Conservation (phyloP, 2,113 vertebrate genomes). For the Perca schrenkii region DNA sequence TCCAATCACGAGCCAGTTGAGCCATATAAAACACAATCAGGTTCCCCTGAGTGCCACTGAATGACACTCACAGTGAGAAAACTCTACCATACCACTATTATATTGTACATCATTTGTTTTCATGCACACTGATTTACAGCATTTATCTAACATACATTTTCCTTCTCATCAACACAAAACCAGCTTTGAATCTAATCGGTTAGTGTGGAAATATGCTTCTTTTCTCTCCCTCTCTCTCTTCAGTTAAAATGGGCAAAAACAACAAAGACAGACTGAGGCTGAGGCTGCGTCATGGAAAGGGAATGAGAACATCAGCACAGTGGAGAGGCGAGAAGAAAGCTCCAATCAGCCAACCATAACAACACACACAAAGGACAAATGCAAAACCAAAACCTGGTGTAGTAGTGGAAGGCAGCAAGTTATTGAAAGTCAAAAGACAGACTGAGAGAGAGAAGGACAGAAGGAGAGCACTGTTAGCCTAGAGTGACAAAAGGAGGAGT, state of each 20-base stretch:
- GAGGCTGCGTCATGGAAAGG: background rate
- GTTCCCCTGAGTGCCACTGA: background rate
- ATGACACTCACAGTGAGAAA: background rate
- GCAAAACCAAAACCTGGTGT: slow-evolving; percentile 7
- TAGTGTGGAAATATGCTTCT: background rate
- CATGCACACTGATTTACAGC: slow-evolving; percentile 1
- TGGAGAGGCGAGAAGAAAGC: background rate
- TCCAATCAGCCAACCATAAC: background rate
- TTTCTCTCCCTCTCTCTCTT: background rate
- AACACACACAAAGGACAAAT: slow-evolving; percentile 13
- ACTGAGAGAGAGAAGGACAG: slow-evolving; percentile 46
- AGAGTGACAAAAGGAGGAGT: slow-evolving; percentile 69
- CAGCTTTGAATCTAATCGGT: background rate
- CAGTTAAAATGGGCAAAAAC: background rate
- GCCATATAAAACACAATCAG: slow-evolving; percentile 26
- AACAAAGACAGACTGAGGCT: slow-evolving; percentile 1
- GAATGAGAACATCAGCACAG: slow-evolving; percentile 20
- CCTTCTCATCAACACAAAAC: background rate
- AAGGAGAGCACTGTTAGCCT: slow-evolving; percentile 65
- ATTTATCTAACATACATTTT: background rate
- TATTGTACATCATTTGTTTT: background rate
- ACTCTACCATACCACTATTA: background rate
- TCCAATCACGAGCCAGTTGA: background rate
- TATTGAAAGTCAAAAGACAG: slow-evolving; percentile 52
- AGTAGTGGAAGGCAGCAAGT: slow-evolving; percentile 26